Evolutionary conservation across 2,113 vertebrate species (phyloP).

Genomic region (Sebastes schlegelii): DNA sequence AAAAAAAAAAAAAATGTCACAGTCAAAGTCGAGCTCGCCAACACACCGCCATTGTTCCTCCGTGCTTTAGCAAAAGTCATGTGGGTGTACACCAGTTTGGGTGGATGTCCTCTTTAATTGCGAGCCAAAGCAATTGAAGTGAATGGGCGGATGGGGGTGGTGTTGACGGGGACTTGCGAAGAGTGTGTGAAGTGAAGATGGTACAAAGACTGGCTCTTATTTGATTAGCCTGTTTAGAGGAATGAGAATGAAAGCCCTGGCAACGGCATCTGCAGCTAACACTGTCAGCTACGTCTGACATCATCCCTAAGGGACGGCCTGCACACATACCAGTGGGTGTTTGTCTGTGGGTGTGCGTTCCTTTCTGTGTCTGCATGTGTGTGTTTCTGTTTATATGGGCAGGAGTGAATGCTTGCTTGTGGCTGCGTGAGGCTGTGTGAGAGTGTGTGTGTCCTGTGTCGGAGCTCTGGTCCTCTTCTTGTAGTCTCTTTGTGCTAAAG

Average conservation of each 20-base stretch:
- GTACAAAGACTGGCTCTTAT: slow-evolving; percentile 64
- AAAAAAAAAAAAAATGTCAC: slow-evolving; percentile 63
- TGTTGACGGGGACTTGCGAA: slow-evolving; percentile 58
- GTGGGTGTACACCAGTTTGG: slow-evolving; percentile 70
- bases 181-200: slow-evolving; percentile 69
- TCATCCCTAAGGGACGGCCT: slow-evolving; percentile 49
- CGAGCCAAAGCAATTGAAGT: slow-evolving; percentile 70
- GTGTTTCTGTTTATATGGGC: slow-evolving; percentile 27
- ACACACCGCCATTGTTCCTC: slow-evolving; percentile 66
- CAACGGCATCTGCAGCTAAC: slow-evolving; percentile 63
- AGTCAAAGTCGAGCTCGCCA: slow-evolving; percentile 75
- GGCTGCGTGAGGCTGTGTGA: neutral
- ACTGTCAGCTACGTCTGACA: slow-evolving; percentile 66
- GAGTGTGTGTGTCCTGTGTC: slow-evolving; percentile 54
- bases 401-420: slow-evolving; percentile 11
- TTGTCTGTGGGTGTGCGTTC: slow-evolving; percentile 22
- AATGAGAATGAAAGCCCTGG: slow-evolving; percentile 61
- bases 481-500: slow-evolving; percentile 80
- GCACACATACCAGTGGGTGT: slow-evolving; percentile 10
- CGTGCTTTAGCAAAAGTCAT: slow-evolving; percentile 64
- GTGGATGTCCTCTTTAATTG: slow-evolving; percentile 70
- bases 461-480: slow-evolving; percentile 68
- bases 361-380: slow-evolving; percentile 31
- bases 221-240: slow-evolving; percentile 66
- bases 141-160: slow-evolving; percentile 54